Conservation (phyloP, 2,797 vertebrate species). For the Coluber constrictor region DNA sequence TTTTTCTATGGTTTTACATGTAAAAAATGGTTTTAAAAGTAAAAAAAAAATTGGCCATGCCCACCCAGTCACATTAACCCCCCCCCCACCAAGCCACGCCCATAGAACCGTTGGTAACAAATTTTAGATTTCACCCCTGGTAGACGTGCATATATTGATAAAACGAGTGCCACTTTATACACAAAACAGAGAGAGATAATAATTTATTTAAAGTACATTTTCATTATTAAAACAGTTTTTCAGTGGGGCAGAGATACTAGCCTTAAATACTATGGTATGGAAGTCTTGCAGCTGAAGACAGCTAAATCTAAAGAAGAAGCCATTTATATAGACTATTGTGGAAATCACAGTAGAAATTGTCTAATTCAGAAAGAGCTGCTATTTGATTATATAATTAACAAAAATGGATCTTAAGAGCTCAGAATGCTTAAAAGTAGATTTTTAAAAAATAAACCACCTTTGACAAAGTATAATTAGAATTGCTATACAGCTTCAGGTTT, state of each 20-base stretch:
- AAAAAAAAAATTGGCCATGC: too few relatives aligned
- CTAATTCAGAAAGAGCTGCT: not conserved
- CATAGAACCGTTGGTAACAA: too few relatives aligned
- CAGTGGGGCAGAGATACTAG: not conserved
- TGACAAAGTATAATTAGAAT: conserved; percentile 14
- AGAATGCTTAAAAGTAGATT: conserved; percentile 1
- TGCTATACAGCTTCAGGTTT: not conserved
- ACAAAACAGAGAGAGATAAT: not conserved
- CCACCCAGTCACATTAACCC: too few relatives aligned
- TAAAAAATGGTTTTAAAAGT: too few relatives aligned
- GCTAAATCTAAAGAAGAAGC: not conserved
- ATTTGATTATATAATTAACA: conserved; percentile 2
- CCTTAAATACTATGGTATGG: not conserved
- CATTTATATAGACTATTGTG: not conserved
- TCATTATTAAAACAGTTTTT: conserved; percentile 8
- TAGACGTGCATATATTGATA: not conserved
- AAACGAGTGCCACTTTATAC: not conserved
- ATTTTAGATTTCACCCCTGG: too few relatives aligned
- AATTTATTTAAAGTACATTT: not conserved
- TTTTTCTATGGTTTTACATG: too few relatives aligned
- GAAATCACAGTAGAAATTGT: not conserved
- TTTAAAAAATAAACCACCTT: not conserved
- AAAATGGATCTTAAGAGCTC: not conserved
- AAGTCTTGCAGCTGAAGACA: not conserved
- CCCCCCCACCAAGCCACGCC: too few relatives aligned